Evolutionary conservation across 2,888 invertebrate genomes (phyloP).

Genomic region (Pammene aurita): DNA sequence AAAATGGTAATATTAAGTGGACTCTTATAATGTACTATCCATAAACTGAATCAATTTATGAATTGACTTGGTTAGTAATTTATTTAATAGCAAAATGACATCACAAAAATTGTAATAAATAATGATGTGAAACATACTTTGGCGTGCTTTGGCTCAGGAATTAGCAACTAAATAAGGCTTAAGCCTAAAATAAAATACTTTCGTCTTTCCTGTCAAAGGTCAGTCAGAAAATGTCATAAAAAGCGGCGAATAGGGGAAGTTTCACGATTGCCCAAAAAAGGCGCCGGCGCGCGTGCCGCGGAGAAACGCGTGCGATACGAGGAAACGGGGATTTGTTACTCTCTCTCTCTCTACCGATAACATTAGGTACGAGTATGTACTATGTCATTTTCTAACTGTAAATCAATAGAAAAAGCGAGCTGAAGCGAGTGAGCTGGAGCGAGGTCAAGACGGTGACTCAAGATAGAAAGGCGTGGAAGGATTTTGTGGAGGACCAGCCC

Average conservation of each 20-base stretch:
- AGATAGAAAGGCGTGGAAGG: too few species aligned
- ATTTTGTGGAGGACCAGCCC: too few species aligned
- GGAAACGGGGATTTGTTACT: slow-evolving; percentile 8
- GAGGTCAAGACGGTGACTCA: too few species aligned
- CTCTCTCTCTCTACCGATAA: background rate
- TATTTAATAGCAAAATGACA: too few species aligned
- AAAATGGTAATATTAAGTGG: too few species aligned
- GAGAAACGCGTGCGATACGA: background rate
- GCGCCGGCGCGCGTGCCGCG: slow-evolving; percentile 31
- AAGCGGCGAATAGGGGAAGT: background rate
- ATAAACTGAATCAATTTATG: too few species aligned
- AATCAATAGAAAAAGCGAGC: too few species aligned
- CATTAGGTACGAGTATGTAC: too few species aligned
- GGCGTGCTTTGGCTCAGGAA: background rate
- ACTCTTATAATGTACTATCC: too few species aligned
- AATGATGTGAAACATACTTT: background rate
- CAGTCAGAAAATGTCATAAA: background rate
- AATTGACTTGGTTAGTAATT: too few species aligned
- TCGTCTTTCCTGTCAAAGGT: slow-evolving; percentile 17
- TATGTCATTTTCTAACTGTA: background rate
- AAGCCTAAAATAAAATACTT: background rate
- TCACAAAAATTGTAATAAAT: too few species aligned
- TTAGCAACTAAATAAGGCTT: background rate
- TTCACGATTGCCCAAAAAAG: slow-evolving; percentile 39
- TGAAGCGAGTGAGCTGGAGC: too few species aligned